Percentiles rank a stretch among this genome's conserved stretches.
These are phyloP conservation scores for Porphyrio hochstetteri DNA, from an alignment of 2,113 vertebrate species.

Conservation along the genomic window DNA sequence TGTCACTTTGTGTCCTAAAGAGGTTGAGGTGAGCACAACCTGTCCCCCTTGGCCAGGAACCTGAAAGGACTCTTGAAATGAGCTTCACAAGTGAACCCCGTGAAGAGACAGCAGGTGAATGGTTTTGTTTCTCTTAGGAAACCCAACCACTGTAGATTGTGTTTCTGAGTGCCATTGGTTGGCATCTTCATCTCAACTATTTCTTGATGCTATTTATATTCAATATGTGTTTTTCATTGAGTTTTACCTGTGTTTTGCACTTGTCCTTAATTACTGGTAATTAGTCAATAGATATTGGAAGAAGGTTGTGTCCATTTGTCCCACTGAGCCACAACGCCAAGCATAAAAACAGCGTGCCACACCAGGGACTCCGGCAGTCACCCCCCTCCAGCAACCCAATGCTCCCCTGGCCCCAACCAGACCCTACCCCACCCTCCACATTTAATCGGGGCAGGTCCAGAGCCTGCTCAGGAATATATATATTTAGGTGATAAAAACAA, in stretches of 20 bases:
- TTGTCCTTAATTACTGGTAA: not conserved
- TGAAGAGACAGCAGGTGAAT: not conserved
- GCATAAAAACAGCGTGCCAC: fast-evolving
- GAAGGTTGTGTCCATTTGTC: not conserved
- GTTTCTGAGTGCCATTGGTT: not conserved
- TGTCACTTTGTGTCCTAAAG: not conserved
- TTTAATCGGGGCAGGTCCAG: not conserved
- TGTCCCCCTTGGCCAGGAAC: not conserved
- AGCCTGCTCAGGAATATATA: not conserved
- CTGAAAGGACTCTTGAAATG: not conserved
- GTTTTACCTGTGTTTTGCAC: not conserved
- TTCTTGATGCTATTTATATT: not conserved
- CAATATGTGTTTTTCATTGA: not conserved
- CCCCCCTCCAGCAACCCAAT: not conserved
- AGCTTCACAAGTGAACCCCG: not conserved
- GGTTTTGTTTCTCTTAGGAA: not conserved
- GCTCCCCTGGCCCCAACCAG: not conserved
- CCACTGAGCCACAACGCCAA: not conserved
- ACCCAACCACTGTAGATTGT: not conserved
- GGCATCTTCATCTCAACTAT: not conserved
- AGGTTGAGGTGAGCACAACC: not conserved
- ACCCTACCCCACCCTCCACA: not conserved
- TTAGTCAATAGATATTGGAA: not conserved
- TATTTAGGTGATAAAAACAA: not conserved
- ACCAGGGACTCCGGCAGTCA: fast-evolving